Conservation (phyloP, 2,797 vertebrate genomes). For the Pseudomugil tenellus region DNA sequence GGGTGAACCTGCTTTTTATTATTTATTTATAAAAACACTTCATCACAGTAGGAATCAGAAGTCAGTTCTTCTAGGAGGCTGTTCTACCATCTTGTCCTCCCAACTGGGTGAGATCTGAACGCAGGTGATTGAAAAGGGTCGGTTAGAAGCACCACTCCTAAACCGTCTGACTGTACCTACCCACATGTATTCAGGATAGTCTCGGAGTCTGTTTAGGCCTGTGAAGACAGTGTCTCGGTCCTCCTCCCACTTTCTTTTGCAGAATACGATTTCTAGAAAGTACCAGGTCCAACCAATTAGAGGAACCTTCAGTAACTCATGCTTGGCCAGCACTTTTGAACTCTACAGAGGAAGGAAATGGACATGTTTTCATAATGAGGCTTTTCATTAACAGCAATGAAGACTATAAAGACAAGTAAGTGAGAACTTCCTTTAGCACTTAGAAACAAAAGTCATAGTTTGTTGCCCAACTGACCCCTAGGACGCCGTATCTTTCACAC, state of each 20-base stretch:
- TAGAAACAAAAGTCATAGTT: neutral
- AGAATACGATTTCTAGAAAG: conserved; percentile 98
- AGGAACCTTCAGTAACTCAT: conserved; percentile 94
- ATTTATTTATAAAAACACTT: neutral
- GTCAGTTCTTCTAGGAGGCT: neutral
- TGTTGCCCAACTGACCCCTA: conserved; percentile 87
- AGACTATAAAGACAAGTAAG: neutral
- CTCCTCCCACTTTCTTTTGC: conserved; percentile 97
- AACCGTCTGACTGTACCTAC: conserved; percentile 79
- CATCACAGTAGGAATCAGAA: neutral
- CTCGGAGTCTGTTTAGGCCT: conserved; percentile 85
- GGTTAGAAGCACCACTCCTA: neutral
- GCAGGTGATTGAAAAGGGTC: neutral
- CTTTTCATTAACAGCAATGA: neutral
- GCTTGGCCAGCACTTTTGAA: conserved; percentile 97
- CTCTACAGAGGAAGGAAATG: conserved; percentile 79
- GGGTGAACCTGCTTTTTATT: neutral
- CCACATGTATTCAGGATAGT: conserved; percentile 99
- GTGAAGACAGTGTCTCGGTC: conserved; percentile 90
- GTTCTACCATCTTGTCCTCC: conserved; percentile 1
- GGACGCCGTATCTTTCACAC: conserved; percentile 93
- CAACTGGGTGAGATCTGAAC: conserved; percentile 6
- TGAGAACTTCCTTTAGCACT: neutral
- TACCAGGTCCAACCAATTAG: conserved; percentile 99
- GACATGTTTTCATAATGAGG: neutral